phyloP scores from a whole-genome alignment of 1,140 invertebrate species.

The Drosophila sp. region DNA sequence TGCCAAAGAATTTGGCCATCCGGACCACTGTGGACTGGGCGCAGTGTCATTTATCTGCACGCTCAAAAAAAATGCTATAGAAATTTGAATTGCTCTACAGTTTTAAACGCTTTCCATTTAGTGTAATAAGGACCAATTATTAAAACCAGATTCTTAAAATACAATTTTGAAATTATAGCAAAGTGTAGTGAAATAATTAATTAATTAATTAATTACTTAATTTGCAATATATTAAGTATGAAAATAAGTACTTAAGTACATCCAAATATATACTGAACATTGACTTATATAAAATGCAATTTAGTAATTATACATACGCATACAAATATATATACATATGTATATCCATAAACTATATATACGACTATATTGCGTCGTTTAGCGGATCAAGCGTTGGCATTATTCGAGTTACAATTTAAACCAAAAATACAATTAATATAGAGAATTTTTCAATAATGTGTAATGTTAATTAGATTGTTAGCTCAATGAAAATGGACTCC shows the following conservation, averaged over 20 bases:
- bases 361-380: slow-evolving; percentile 47
- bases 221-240: slow-evolving; percentile 56
- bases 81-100: slow-evolving; percentile 55
- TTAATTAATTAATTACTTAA: slow-evolving; percentile 42
- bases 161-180: slow-evolving; percentile 46
- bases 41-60: slow-evolving; percentile 44
- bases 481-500: slow-evolving; percentile 46
- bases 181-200: slow-evolving; percentile 49
- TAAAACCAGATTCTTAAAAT: slow-evolving; percentile 54
- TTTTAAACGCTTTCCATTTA: slow-evolving; percentile 79
- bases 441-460: slow-evolving; percentile 36
- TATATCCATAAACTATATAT: slow-evolving; percentile 42
- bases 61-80: slow-evolving; percentile 53
- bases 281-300: slow-evolving; percentile 70
- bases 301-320: slow-evolving; percentile 75
- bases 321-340: slow-evolving; percentile 42
- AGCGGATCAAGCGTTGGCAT: slow-evolving; percentile 77
- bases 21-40: slow-evolving; percentile 21
- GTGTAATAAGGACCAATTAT: slow-evolving; percentile 84
- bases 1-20: too few species aligned
- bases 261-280: slow-evolving; percentile 59
- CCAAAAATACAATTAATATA: slow-evolving; percentile 15
- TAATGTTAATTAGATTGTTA: slow-evolving; percentile 61
- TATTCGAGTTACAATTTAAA: slow-evolving; percentile 63
- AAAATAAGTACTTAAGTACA: slow-evolving; percentile 24